Evolutionary conservation across 1,140 invertebrate genomes (phyloP), one percentile per base, ranked within the genome.

Genomic region (Papilio helenus): DNA sequence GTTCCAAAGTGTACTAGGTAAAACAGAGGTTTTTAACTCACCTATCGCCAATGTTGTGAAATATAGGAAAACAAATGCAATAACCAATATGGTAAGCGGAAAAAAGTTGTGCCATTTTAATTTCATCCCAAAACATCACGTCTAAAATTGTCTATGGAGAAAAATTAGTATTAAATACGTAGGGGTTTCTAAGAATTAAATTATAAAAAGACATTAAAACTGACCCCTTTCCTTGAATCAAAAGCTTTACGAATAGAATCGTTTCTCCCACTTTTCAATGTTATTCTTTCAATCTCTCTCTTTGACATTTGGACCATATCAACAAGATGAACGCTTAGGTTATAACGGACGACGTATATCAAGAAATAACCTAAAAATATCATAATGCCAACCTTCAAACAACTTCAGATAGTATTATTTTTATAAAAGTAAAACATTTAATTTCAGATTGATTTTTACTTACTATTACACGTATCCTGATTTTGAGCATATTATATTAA

Each of bases 341-440:
- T 92, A 78, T 94, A 92, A n/a, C 92, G 88, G 10, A 91, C 89
- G 2, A 92, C 73, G 72, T 92, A 93, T 42, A 90, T 86, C 12
- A 93, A 76, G 82, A 93, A 94, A 79, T 94, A 94, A 20, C 93
- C 93, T 49, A 93, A 84, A 84, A 92, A 93, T 86, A 94, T 93
- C 91, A 94, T 92, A 29, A 92, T 79, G 76, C 92, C 92, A 73
- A 94, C 85, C 92, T 94, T 83, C 26, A 87, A 89, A 79, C 34
- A 72, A 81, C 80, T 34, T 68, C 23, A 12, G 10, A 26, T 65
- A 65, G 8, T 65, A 29, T 10, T 65, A 23, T 12, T 65, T 65
- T 26, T 65, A 65, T 29, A 34, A 74, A 61, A 81, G 72, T 72
- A 26, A 73, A 0, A 14, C 18, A 44, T 10, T 4, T 55, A 76